Base-by-base conservation (phyloP, 2,888 invertebrate species). In the Criorhina ranunculi region DNA sequence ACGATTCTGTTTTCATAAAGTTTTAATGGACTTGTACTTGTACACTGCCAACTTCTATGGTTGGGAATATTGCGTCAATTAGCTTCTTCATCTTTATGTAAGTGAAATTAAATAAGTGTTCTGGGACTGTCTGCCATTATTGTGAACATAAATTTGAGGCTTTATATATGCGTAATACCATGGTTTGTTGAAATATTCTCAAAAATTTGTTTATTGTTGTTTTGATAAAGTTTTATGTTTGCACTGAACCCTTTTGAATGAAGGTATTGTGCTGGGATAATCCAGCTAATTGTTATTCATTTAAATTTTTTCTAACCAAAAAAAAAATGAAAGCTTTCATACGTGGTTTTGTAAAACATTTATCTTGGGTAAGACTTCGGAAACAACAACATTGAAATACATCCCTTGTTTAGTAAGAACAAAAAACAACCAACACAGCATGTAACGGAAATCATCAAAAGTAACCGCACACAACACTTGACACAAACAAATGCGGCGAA, bases 1-100 rank as follows among this genome's bases (percentile, higher is more conserved):
- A 85, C 85, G 80, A 85, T 85, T 80, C 80, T 85, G 80, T 85
- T 80, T 85, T 85, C 85, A 85, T 80, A 85, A 85, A 85, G 85
- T 85, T 85, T 85, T 76, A 85, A 85, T 80, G 66, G 79, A 80
- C 75, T 80, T 85, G 85, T 85, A 59, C 69, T 64, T 76, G n/a
- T n/a, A n/a, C n/a, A 51, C 73, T 60, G 53, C 64, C 70, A 35
- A 70, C 53, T 75, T 75, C 70, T 55, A 46, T 64, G 80, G 75
- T 85, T 85, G 33, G 57, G 46, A 69, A 57, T 66, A 42, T n/a
- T n/a, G 53, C 55, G 69, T 60, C 75, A 80, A 85, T 85, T 85
- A 85, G 80, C 75, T 76, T 70, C 80, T 76, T 85, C 80, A 85
- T 85, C 75, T 76, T 64, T 80, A 42, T 85, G 85, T 85, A 85